Evolutionary conservation across 2,113 vertebrate genomes (phyloP).

Genomic region (Electrona antarctica): DNA sequence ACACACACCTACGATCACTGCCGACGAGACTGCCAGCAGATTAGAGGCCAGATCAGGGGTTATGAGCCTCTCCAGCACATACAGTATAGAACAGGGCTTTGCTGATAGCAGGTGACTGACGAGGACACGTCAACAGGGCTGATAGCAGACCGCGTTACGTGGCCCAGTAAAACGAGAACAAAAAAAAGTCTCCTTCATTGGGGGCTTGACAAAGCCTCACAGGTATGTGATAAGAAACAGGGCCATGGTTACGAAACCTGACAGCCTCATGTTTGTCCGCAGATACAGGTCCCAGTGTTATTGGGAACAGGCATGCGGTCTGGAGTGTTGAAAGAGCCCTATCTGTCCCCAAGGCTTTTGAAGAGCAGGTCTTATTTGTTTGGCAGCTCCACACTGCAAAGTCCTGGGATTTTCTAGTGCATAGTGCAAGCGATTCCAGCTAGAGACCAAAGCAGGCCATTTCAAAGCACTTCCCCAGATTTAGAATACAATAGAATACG

Average conservation of each 20-base stretch:
- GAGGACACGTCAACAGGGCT: conserved; percentile 40
- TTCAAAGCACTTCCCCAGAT: too few relatives aligned
- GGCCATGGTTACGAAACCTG: conserved; percentile 25
- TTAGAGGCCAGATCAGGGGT: conserved; percentile 24
- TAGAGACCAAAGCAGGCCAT: too few relatives aligned
- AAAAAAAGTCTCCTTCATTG: not conserved
- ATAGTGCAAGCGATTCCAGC: too few relatives aligned
- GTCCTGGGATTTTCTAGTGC: too few relatives aligned
- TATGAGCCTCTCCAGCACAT: conserved; percentile 52
- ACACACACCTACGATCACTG: conserved; percentile 22
- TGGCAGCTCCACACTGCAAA: too few relatives aligned
- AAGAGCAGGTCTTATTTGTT: not conserved
- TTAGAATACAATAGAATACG: too few relatives aligned
- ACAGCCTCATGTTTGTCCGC: not conserved
- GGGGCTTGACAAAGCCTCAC: conserved; percentile 21
- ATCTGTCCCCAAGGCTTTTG: too few relatives aligned
- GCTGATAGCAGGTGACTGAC: conserved; percentile 47
- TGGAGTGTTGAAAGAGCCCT: conserved; percentile 3
- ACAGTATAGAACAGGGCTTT: conserved; percentile 18
- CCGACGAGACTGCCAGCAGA: conserved; percentile 52
- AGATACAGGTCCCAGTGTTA: not conserved
- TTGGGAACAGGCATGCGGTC: too few relatives aligned
- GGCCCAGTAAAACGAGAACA: conserved; percentile 3
- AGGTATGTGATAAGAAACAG: conserved; percentile 20
- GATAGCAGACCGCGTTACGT: conserved; percentile 1